phyloP scores from a whole-genome alignment of 2,888 invertebrate species.

The Apoda limacodes region DNA sequence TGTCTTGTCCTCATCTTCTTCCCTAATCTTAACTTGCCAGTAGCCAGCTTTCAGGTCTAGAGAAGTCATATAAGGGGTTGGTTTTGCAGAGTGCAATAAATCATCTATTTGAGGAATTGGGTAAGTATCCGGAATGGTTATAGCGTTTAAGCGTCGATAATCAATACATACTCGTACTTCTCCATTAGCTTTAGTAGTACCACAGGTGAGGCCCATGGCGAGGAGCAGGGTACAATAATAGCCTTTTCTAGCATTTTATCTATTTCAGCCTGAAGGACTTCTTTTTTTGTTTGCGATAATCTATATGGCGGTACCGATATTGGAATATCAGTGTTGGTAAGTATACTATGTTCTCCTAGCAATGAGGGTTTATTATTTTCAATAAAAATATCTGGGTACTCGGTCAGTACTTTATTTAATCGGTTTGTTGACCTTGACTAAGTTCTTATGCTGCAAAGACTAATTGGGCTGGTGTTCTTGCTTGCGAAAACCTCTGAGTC shows the following conservation, averaged over 20 bases:
- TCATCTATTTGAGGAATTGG: constrained; percentile 32
- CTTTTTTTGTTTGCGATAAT: constrained; percentile 19
- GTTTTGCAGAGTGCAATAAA: constrained; percentile 25
- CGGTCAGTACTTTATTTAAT: too few species aligned
- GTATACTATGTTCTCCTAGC: too few species aligned
- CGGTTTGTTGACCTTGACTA: too few species aligned
- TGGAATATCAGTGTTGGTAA: too few species aligned
- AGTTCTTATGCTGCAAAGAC: too few species aligned
- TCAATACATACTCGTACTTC: constrained; percentile 29
- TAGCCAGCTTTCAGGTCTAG: constrained; percentile 31
- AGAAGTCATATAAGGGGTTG: constrained; percentile 22
- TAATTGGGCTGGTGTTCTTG: too few species aligned
- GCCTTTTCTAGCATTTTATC: constrained; percentile 23
- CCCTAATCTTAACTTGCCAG: constrained; percentile 23
- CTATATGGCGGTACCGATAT: constrained; percentile 28
- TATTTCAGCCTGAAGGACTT: constrained; percentile 17
- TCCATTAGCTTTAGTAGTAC: constrained; percentile 30
- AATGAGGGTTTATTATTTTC: too few species aligned
- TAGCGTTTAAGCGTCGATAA: constrained; percentile 23
- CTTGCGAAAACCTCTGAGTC: too few species aligned
- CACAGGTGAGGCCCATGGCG: constrained; percentile 33
- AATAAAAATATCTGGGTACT: too few species aligned
- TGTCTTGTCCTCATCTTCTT: constrained; percentile 20
- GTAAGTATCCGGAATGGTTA: constrained; percentile 24
- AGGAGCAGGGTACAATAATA: constrained; percentile 29